Evolutionary conservation across 2,113 vertebrate species (phyloP).

Genomic region (Spheniscus mendiculus): DNA sequence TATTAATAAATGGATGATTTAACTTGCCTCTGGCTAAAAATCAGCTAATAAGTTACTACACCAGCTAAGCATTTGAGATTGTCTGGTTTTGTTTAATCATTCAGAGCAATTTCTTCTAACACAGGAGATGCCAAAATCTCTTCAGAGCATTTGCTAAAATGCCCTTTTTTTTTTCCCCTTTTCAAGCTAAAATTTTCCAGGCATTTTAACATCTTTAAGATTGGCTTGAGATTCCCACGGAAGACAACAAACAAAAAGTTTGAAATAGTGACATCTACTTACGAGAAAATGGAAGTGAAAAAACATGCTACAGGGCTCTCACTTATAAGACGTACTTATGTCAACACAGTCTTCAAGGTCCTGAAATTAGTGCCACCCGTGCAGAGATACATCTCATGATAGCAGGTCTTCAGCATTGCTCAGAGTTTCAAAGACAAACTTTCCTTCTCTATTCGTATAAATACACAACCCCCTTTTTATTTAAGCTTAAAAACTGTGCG

Average conservation of each 20-base stretch:
- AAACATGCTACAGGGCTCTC: background rate
- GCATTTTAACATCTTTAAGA: background rate
- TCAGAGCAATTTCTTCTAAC: background rate
- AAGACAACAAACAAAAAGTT: background rate
- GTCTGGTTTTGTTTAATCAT: background rate
- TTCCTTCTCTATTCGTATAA: background rate
- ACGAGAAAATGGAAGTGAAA: background rate
- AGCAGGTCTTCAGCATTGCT: background rate
- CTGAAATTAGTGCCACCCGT: background rate
- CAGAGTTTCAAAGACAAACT: background rate
- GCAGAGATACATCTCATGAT: background rate
- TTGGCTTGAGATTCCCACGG: background rate
- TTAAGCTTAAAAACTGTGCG: background rate
- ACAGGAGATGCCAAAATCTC: background rate
- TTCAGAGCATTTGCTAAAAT: background rate
- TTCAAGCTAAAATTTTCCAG: background rate
- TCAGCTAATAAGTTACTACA: background rate
- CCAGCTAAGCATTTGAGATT: background rate
- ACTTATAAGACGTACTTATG: background rate
- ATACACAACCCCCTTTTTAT: background rate
- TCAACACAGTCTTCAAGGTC: background rate
- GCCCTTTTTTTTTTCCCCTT: background rate
- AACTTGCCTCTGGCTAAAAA: conserved; percentile 9
- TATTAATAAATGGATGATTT: background rate
- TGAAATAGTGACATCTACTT: background rate